These are phyloP conservation scores for Penaeus vannamei DNA, from an alignment of 1,140 invertebrate species.

Conservation along the genomic window DNA sequence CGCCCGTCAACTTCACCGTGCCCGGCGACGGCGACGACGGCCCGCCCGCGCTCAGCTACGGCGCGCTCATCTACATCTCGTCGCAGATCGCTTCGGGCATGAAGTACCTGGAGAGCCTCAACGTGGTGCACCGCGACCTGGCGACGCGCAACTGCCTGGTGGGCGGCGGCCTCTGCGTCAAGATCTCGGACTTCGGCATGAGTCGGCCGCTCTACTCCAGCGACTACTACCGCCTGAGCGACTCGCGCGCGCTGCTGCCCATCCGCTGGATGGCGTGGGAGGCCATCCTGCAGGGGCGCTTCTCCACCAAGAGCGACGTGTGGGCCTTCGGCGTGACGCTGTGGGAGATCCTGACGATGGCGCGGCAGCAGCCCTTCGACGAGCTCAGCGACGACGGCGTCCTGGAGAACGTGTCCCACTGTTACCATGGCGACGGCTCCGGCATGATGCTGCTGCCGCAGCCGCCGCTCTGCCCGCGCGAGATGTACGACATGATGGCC, in stretches of 20 bases:
- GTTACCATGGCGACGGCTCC: conserved; percentile 79
- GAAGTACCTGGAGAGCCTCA: conserved; percentile 86
- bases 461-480: conserved; percentile 77
- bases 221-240: conserved; percentile 79
- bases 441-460: conserved; percentile 74
- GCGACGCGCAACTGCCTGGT: conserved; percentile 78
- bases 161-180: conserved; percentile 71
- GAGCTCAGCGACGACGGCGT: conserved; percentile 84
- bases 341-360: conserved; percentile 91
- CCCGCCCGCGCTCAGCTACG: conserved; percentile 77
- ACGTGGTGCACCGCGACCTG: conserved; percentile 85
- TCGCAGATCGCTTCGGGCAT: conserved; percentile 86
- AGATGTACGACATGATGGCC: conserved; percentile 83
- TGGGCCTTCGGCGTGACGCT: conserved; percentile 91
- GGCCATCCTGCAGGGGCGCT: conserved; percentile 78
- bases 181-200: conserved; percentile 76
- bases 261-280: conserved; percentile 69
- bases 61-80: conserved; percentile 79
- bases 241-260: conserved; percentile 77
- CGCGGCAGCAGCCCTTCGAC: conserved; percentile 84
- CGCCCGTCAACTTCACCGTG: conserved; percentile 64
- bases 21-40: conserved; percentile 74
- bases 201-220: conserved; percentile 78
- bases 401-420: conserved; percentile 82
- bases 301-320: conserved; percentile 88